Conservation (phyloP, 1,140 invertebrate genomes). For the Anadara kagoshimensis region DNA sequence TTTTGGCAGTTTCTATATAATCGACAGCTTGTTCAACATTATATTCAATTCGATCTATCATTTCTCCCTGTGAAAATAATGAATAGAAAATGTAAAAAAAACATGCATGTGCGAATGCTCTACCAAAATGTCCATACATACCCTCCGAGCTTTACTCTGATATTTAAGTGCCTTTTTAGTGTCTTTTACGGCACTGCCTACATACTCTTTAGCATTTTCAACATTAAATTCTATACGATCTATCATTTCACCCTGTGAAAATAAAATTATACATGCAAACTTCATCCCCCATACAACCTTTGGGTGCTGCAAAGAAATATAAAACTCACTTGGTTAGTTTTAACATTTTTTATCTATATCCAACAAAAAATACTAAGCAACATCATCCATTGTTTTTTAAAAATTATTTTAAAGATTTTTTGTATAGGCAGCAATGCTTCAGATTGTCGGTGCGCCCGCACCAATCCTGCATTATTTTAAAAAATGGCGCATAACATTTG, state of each 20-base stretch:
- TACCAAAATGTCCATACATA: slow-evolving; percentile 76
- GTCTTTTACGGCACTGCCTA: slow-evolving; percentile 99
- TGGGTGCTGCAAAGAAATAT: too few relatives aligned
- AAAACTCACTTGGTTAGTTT: too few relatives aligned
- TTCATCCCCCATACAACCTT: too few relatives aligned
- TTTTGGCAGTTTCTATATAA: slow-evolving; percentile 99
- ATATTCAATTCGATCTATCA: slow-evolving; percentile 99
- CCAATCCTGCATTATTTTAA: too few relatives aligned
- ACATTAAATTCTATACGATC: slow-evolving; percentile 99
- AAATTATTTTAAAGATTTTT: too few relatives aligned
- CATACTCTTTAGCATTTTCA: slow-evolving; percentile 99
- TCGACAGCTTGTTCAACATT: slow-evolving; percentile 99
- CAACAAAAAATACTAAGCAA: too few relatives aligned
- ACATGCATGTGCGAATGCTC: neutral
- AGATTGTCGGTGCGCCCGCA: too few relatives aligned
- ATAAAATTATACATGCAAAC: neutral
- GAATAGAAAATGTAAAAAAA: neutral
- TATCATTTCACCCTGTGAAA: slow-evolving; percentile 97
- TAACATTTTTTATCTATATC: too few relatives aligned
- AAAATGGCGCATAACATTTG: too few relatives aligned
- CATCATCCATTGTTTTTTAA: too few relatives aligned
- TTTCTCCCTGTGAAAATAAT: slow-evolving; percentile 88
- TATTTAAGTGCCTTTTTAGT: slow-evolving; percentile 99
- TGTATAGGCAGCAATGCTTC: too few relatives aligned
- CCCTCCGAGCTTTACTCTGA: slow-evolving; percentile 99